Base-by-base conservation (phyloP, 2,888 invertebrate genomes). In the Nephrotoma flavescens region DNA sequence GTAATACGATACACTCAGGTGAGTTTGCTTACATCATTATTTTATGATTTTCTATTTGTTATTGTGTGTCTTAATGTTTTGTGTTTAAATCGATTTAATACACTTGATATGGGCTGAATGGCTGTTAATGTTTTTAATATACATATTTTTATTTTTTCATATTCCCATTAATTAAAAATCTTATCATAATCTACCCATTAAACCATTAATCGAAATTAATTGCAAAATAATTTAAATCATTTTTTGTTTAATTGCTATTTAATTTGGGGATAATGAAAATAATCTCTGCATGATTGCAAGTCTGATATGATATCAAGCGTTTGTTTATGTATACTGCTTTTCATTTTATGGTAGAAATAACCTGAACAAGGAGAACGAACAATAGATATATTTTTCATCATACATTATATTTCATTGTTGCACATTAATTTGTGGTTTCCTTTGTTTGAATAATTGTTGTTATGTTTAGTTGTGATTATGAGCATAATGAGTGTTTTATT, bases 1-100 rank as follows among this genome's bases (percentile, higher is more conserved):
- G 97, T 91, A 96, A 96, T 91, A 97, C 97, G 89, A 95, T 97
- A 89, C 97, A 97, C 92, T 97, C 98, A 92, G 97, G 97, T 97
- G 57, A 45, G n/a, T 45, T 85, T n/a, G 12, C 12, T 85, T 83
- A 6, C 6, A 71, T 71, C 12, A 12, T 44, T 9, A 57, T 57
- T 57, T 57, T 12, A 19, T 57, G 3, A 57, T 57, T n/a, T 12
- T 57, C 3, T 57, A 12, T 12, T 15, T 84, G 41, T n/a, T 42
- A n/a, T 84, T 11, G 7, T 83, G 41, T 83, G 84, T 9, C 42
- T 84, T 84, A 84, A 84, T 84, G 42, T 83, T 83, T 83, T 83
- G 42, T 83, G 41, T 83, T 83, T 83, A 83, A 83, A 31, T 12
- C 12, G 11, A 31, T 31, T 31, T 71, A 71, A 71, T 71, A 71